phyloP scores from a whole-genome alignment of 2,797 vertebrate genomes.

The Iguana delicatissima region DNA sequence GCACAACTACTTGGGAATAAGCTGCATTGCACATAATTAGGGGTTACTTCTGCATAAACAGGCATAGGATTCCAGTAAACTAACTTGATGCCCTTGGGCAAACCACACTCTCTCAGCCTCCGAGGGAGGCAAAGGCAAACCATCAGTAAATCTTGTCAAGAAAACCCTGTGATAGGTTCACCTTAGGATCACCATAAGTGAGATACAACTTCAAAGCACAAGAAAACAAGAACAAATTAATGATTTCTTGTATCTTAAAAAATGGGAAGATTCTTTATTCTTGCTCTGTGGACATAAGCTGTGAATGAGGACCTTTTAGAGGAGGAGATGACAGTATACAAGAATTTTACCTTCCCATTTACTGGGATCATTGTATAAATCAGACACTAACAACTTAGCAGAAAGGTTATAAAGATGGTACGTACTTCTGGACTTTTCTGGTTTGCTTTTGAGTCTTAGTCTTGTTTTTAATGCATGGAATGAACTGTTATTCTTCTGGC shows the following conservation, averaged over 20 bases:
- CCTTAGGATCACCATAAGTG: too few species aligned
- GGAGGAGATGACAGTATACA: neutral
- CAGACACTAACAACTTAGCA: neutral
- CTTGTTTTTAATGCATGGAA: neutral
- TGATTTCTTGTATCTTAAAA: neutral
- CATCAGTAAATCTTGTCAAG: too few species aligned
- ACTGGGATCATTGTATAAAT: slow-evolving; percentile 6
- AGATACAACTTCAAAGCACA: too few species aligned
- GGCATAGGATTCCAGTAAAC: neutral
- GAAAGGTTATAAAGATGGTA: neutral
- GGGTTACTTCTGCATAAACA: neutral
- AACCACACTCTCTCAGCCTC: too few species aligned
- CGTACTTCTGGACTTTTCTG: neutral
- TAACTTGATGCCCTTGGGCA: neutral
- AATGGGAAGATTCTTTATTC: neutral
- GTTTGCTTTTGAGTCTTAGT: neutral
- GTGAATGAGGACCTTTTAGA: neutral
- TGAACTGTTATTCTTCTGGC: neutral
- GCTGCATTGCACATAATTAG: neutral
- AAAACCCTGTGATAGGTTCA: too few species aligned
- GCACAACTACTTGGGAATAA: neutral
- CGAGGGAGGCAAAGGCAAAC: too few species aligned
- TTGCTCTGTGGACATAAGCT: neutral
- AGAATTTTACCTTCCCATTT: neutral
- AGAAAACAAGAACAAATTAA: neutral